Conservation (phyloP, 2,888 invertebrate genomes). For the Plusia festucae region DNA sequence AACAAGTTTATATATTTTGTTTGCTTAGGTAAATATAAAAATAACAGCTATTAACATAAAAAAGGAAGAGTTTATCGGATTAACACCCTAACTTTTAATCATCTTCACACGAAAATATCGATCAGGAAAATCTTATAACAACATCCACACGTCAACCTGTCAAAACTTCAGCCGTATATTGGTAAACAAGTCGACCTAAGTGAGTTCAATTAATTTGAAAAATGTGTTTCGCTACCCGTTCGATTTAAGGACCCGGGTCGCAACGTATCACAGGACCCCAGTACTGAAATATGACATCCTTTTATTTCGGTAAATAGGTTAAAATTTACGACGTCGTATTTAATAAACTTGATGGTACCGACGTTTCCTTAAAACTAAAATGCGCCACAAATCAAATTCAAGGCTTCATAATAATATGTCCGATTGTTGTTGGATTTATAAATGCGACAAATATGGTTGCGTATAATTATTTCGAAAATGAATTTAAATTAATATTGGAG, state of each 20-base stretch:
- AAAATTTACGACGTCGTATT: not conserved
- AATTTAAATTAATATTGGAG: no score
- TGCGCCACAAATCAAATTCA: slow-evolving; percentile 4
- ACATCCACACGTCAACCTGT: slow-evolving; percentile 43
- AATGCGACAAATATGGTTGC: not conserved
- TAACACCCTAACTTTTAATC: slow-evolving; percentile 1
- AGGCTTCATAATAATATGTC: not conserved
- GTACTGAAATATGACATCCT: slow-evolving; percentile 3
- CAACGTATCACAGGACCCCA: not conserved
- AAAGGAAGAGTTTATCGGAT: not conserved
- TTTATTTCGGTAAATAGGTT: slow-evolving; percentile 2
- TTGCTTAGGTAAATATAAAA: no score
- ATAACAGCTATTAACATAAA: no score
- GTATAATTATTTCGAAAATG: no score
- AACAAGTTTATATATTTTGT: no score
- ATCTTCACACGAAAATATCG: slow-evolving; percentile 25
- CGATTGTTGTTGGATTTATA: not conserved
- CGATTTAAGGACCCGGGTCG: slow-evolving; percentile 36
- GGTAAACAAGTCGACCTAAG: slow-evolving; percentile 63
- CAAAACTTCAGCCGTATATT: slow-evolving; percentile 41
- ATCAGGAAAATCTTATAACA: slow-evolving; percentile 25
- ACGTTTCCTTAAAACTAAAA: slow-evolving; percentile 1
- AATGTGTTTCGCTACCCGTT: slow-evolving; percentile 68
- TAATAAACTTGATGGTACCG: not conserved
- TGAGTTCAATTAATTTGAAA: slow-evolving; percentile 71